Conservation (phyloP, 2,797 vertebrate species). For the Centropyge bicolor region DNA sequence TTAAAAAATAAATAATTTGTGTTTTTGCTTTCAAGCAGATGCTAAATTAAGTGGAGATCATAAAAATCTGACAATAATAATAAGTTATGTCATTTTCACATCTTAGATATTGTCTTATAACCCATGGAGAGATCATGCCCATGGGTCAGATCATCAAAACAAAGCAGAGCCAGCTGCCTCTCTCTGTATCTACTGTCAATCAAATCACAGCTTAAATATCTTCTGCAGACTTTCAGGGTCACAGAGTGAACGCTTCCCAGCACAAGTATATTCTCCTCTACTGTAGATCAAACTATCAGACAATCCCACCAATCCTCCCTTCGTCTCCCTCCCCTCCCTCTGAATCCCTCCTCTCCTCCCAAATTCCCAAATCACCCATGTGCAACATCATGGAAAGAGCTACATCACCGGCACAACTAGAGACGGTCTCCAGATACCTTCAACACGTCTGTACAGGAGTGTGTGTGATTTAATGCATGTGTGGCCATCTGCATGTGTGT, state of each 20-base stretch:
- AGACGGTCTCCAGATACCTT: constrained; percentile 31
- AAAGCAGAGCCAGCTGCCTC: neutral
- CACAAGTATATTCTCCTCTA: neutral
- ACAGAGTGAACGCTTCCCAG: neutral
- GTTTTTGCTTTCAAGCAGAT: too few species aligned
- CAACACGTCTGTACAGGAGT: constrained; percentile 17
- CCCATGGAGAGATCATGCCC: too few species aligned
- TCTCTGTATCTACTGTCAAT: constrained; percentile 9
- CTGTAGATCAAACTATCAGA: neutral
- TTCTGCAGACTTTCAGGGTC: constrained; percentile 3
- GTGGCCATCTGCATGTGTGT: neutral
- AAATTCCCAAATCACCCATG: constrained; percentile 24
- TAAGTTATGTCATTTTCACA: too few species aligned
- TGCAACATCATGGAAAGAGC: constrained; percentile 24
- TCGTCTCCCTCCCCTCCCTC: neutral
- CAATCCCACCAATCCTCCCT: neutral
- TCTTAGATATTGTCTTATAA: too few species aligned
- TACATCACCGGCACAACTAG: constrained; percentile 3
- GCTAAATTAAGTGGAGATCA: too few species aligned
- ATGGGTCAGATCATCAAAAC: too few species aligned
- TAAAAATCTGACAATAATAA: neutral
- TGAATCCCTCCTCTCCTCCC: constrained; percentile 21
- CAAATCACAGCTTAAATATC: neutral
- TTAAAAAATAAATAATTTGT: too few species aligned
- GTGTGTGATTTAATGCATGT: constrained; percentile 4